Base-by-base conservation (phyloP, 2,113 vertebrate species). In the Crotalus viridis region DNA sequence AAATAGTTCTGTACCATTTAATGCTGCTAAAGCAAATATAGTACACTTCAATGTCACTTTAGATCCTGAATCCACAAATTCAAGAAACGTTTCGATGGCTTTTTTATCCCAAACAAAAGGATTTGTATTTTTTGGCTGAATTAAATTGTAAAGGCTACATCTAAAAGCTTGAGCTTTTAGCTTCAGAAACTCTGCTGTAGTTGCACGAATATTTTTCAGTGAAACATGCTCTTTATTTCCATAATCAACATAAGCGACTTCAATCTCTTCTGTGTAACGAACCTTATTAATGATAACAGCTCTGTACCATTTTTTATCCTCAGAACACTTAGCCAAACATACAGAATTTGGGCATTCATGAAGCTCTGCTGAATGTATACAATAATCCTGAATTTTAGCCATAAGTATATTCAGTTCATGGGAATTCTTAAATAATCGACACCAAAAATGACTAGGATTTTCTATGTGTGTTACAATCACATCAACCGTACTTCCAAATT, bases 361-460 rank as follows among this genome's bases (percentile, higher is more conserved):
- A 43, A 97, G 98, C 52, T 96, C 90, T 55, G 97, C 87, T 85
- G 94, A 96, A 28, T 93, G 95, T 54, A 94, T 90, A 92, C 99
- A 99, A 61, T 98, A 96, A n/a, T 97, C 94, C 92, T 99, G 98
- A 22, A 99, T 98, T 90, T 98, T 96, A 91, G 96, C 93, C 99
- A 99, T 99, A 12, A 99, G 96, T 5, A 95, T 89, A 90, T 97
- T 96, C 88, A 99, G 96, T 6, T 95, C 95, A 6, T 92, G 92
- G 4, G 91, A 86, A 55, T 97, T 98, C 93, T 94, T 96, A 51
- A 96, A 96, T 92, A 98, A 95, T n/a, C 99, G 99, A 92, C 99
- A 99, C 98, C 99, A 99, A 95, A 99, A 99, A 93, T 97, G 95
- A 94, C 98, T 97, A 92, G 99, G 99, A 94, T 95, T 98, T 95